These are phyloP conservation scores for Mythimna ferrago DNA, from an alignment of 2,888 invertebrate species.

Conservation along the genomic window DNA sequence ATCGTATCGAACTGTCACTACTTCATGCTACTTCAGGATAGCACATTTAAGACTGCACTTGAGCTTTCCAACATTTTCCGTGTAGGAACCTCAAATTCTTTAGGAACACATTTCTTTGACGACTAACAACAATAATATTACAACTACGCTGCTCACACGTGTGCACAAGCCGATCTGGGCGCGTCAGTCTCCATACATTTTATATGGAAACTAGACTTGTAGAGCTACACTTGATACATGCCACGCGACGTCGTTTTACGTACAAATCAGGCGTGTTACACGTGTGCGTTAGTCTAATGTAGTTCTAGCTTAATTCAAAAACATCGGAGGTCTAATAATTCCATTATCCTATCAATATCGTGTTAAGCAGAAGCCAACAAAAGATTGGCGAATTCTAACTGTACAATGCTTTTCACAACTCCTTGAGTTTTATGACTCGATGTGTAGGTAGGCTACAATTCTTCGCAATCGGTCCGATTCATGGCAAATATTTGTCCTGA, in stretches of 20 bases:
- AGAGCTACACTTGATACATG: too few species aligned
- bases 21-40: too few species aligned
- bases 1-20: too few species aligned
- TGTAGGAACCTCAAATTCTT: background rate
- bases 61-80: too few species aligned
- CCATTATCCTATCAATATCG: slow-evolving; percentile 6
- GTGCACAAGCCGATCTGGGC: too few species aligned
- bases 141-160: too few species aligned
- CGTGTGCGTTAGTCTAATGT: too few species aligned
- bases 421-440: background rate
- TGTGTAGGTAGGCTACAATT: background rate
- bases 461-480: background rate
- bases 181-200: too few species aligned
- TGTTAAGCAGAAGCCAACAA: slow-evolving; percentile 25
- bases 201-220: too few species aligned
- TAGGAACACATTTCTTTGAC: background rate
- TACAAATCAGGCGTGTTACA: too few species aligned
- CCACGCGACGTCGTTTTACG: too few species aligned
- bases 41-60: too few species aligned
- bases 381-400: slow-evolving; percentile 38
- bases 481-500: background rate
- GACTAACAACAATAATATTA: background rate
- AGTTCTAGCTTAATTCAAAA: background rate
- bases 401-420: slow-evolving; percentile 38
- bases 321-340: slow-evolving; percentile 26